Percentiles rank a stretch among this genome's conserved stretches.
Evolutionary conservation across 1,140 invertebrate genomes (phyloP).

Genomic region (Lasaia peninsularis): DNA sequence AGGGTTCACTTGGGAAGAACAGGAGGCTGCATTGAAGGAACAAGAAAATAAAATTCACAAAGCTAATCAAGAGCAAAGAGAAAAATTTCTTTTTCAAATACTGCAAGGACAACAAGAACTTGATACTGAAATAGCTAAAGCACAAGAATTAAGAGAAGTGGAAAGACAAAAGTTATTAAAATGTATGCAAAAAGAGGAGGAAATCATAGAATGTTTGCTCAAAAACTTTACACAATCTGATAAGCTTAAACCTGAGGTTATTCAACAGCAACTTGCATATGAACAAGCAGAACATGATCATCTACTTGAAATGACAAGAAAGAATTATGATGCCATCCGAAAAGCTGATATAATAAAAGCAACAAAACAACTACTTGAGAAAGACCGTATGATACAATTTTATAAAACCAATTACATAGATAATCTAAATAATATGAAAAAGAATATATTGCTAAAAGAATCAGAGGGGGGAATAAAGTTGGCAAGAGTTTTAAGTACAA

Average conservation of each 20-base stretch:
- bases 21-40: slow-evolving; percentile 60
- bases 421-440: slow-evolving; percentile 78
- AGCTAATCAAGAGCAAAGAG: slow-evolving; percentile 65
- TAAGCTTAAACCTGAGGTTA: slow-evolving; percentile 78
- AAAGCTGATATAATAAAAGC: slow-evolving; percentile 79
- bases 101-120: slow-evolving; percentile 80
- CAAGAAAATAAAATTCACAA: slow-evolving; percentile 69
- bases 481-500: slow-evolving; percentile 78
- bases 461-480: slow-evolving; percentile 79
- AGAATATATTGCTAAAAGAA: slow-evolving; percentile 75
- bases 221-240: slow-evolving; percentile 80
- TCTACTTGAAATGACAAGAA: slow-evolving; percentile 76
- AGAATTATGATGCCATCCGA: slow-evolving; percentile 72
- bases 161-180: slow-evolving; percentile 80
- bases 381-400: slow-evolving; percentile 79
- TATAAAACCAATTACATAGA: slow-evolving; percentile 79
- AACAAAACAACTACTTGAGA: slow-evolving; percentile 82
- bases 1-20: slow-evolving; percentile 64
- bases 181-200: slow-evolving; percentile 79
- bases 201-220: slow-evolving; percentile 81
- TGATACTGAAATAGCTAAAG: slow-evolving; percentile 81
- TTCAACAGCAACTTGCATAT: slow-evolving; percentile 80
- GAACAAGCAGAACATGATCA: slow-evolving; percentile 81
- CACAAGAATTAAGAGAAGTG: slow-evolving; percentile 81
- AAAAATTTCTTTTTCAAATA: slow-evolving; percentile 80